Base-by-base conservation (phyloP, 2,888 invertebrate genomes). In the Scaptodrosophila latifasciaeformis region DNA sequence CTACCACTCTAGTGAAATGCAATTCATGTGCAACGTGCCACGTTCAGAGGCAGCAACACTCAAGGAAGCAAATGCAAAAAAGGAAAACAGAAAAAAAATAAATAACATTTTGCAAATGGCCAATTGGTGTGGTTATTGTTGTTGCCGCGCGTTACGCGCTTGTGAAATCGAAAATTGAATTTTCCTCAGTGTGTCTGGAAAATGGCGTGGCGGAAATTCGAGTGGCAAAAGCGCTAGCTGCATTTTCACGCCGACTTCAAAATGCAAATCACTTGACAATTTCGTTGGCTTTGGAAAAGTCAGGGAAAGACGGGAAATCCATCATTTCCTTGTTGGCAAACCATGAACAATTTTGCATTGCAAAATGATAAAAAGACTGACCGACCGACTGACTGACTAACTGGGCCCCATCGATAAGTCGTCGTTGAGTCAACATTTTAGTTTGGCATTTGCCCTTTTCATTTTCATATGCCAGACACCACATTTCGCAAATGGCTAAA, bases 11-110 rank as follows among this genome's bases (percentile, higher is more conserved):
- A 71, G 66, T 70, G 59, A 77, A 77, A 74, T 80, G 70, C 71
- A 80, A 80, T 80, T 80, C 80, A 75, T 81, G 75, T 75, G 75
- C 80, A 75, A 66, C 77, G 71, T 67, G 77, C 82, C n/a, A 70
- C 67, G 81, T 82, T 74, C 72, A 81, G 75, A 5, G 7, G 18
- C 39, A 31, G 18, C 43, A 34, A 44, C 9, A 44, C 6, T 15
- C 15, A 35, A 44, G 34, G n/a, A 52, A 47, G 52, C 30, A 46
- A 35, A 21, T 21, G 45, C 40, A 24, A 30, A 35, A 27, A 6
- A 45, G 15, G 39, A 19, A 19, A 24, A 7, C 35, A 6, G 13
- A 12, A 5, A 15, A 18, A 13, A 29, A 44, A 35, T 30, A n/a
- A n/a, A n/a, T n/a, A n/a, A n/a, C n/a, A n/a, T n/a, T 34, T 13